phyloP scores from a whole-genome alignment of 2,113 vertebrate genomes.

The Scartelaos histophorus region DNA sequence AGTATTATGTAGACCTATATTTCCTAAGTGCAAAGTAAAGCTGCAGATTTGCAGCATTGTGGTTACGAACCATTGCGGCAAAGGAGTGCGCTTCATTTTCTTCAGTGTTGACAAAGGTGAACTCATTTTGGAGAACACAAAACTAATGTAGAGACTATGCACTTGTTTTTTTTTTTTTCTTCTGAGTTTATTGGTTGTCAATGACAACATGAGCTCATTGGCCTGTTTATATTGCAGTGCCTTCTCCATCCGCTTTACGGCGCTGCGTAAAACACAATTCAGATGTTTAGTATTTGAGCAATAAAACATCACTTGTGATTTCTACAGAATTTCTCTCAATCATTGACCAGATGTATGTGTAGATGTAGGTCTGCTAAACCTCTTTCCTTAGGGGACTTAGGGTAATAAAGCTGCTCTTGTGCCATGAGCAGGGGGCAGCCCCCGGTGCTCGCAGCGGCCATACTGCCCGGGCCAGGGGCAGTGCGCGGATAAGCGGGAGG shows the following conservation, averaged over 20 bases:
- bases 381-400: not conserved
- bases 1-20: not conserved
- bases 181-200: constrained; percentile 53
- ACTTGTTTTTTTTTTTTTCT: not conserved
- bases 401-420: not conserved
- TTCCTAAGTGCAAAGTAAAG: not conserved
- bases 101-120: constrained; percentile 74
- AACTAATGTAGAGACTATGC: not conserved
- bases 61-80: constrained; percentile 56
- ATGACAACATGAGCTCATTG: constrained; percentile 29
- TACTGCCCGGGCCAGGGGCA: constrained; percentile 17
- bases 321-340: not conserved
- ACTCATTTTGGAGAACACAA: constrained; percentile 59
- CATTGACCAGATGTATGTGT: not conserved
- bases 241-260: constrained; percentile 11
- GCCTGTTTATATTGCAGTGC: not conserved
- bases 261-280: constrained; percentile 16
- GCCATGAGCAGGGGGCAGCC: not conserved
- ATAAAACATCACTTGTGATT: not conserved
- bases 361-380: not conserved
- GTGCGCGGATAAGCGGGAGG: constrained; percentile 28
- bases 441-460: constrained; percentile 33
- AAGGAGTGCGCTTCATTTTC: constrained; percentile 65
- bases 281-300: not conserved
- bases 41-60: not conserved